These are phyloP conservation scores for Megaceryle torquata DNA, from an alignment of 2,113 vertebrate genomes.

Conservation along the genomic window DNA sequence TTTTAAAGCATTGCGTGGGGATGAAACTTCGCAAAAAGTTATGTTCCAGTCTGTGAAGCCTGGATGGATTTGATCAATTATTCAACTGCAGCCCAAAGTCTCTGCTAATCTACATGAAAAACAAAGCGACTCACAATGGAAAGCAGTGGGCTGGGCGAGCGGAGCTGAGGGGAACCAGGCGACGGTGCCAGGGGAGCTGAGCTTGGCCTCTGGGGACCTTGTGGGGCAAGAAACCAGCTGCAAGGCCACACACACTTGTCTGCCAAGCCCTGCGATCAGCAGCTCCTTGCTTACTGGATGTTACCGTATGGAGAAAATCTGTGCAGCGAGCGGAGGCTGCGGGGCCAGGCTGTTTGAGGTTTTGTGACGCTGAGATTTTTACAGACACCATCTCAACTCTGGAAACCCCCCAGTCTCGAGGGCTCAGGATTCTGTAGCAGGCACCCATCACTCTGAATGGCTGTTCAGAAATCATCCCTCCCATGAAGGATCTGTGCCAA, in stretches of 20 bases:
- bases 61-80: not conserved
- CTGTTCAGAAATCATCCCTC: not conserved
- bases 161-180: not conserved
- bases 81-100: not conserved
- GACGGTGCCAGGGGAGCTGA: fast-evolving
- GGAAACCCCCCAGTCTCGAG: not conserved
- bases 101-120: not conserved
- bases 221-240: not conserved
- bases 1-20: not conserved
- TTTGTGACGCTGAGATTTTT: not conserved
- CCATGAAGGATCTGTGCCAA: not conserved
- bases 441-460: not conserved
- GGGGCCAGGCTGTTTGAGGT: not conserved
- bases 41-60: not conserved
- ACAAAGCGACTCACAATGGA: not conserved
- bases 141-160: not conserved
- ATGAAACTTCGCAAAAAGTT: not conserved
- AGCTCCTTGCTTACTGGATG: fast-evolving
- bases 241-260: not conserved
- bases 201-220: not conserved
- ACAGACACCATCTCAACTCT: not conserved
- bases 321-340: not conserved
- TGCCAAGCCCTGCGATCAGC: not conserved
- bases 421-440: not conserved
- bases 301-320: not conserved